Conservation (phyloP, 2,888 invertebrate species). For the Mesorhabditis belari region DNA sequence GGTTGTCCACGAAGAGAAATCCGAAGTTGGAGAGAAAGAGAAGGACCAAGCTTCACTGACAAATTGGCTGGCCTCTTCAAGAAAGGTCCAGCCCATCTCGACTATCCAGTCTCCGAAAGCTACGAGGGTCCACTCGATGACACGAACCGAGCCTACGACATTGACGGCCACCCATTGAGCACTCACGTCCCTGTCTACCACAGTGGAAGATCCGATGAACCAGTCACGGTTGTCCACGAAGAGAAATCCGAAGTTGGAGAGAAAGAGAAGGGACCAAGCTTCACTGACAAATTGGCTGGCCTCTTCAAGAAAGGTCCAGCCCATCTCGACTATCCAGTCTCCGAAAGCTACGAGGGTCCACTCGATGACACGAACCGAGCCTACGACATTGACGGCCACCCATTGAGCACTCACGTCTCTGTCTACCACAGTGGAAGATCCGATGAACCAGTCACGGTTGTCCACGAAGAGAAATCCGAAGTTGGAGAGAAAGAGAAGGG, state of each 20-base stretch:
- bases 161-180: conserved; percentile 18
- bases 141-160: conserved; percentile 5
- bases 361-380: conserved; percentile 19
- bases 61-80: conserved; percentile 11
- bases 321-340: conserved; percentile 22
- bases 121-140: conserved; percentile 14
- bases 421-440: conserved; percentile 10
- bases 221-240: neutral
- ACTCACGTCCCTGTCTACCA: conserved; percentile 20
- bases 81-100: conserved; percentile 7
- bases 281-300: conserved; percentile 16
- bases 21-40: conserved; percentile 5
- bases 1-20: conserved; percentile 7
- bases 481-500: conserved; percentile 1
- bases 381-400: conserved; percentile 14
- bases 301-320: conserved; percentile 20
- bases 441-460: neutral
- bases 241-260: conserved; percentile 5
- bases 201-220: conserved; percentile 13
- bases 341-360: conserved; percentile 21
- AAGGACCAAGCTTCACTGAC: conserved; percentile 3
- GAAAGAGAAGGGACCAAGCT: too few species aligned
- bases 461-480: conserved; percentile 1
- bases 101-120: conserved; percentile 18
- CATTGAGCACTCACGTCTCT: conserved; percentile 14